A percentile compares a stretch with the other conserved stretches of the same genome.
These are phyloP conservation scores for Catharus minimus DNA, from an alignment of 2,113 vertebrate genomes.

Conservation along the genomic window DNA sequence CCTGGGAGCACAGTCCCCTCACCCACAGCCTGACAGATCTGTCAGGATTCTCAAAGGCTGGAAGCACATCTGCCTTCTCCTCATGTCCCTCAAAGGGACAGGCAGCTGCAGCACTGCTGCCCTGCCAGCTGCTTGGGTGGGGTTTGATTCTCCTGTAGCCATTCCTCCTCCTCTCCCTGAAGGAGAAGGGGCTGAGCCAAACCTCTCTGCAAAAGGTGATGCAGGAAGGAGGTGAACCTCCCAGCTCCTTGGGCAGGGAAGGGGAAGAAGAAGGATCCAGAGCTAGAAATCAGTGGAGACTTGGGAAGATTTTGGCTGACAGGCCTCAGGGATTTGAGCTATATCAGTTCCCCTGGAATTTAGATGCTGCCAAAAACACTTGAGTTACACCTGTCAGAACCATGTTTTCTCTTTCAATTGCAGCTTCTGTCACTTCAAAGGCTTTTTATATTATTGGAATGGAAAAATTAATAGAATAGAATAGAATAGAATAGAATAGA, in stretches of 20 bases:
- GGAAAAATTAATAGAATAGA: neutral
- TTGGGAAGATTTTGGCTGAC: neutral
- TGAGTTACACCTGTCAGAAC: neutral
- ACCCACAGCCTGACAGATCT: neutral
- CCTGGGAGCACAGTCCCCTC: neutral
- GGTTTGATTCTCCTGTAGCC: neutral
- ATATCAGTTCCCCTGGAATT: neutral
- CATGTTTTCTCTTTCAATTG: neutral
- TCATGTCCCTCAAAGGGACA: rapidly evolving
- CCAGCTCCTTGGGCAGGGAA: neutral
- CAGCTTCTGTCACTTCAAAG: neutral
- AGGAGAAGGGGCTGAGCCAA: neutral
- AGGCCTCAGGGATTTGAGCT: neutral
- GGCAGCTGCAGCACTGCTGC: neutral
- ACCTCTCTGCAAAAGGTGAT: neutral
- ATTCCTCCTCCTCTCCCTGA: neutral
- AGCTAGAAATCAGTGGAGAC: neutral
- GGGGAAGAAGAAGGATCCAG: neutral
- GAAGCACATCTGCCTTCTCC: neutral
- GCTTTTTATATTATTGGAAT: neutral
- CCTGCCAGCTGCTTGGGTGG: rapidly evolving
- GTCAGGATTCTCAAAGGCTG: neutral
- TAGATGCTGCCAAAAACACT: neutral
- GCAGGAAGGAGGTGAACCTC: neutral
- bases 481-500: neutral